These are phyloP conservation scores for Peromyscus maniculatus DNA, from an alignment of 2,113 vertebrate species.

Conservation along the genomic window DNA sequence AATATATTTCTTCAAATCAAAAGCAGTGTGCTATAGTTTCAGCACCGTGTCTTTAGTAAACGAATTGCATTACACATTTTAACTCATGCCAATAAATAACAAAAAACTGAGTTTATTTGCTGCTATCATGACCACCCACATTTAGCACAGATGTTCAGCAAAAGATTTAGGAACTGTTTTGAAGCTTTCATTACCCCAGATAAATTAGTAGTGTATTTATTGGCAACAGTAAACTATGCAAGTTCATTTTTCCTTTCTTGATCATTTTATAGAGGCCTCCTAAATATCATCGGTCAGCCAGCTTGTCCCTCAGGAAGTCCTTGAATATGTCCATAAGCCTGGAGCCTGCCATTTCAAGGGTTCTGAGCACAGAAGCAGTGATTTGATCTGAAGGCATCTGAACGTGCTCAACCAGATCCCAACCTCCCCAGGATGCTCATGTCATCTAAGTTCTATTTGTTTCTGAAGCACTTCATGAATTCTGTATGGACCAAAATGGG, in stretches of 20 bases:
- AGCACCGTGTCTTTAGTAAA: conserved; percentile 74
- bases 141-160: conserved; percentile 83
- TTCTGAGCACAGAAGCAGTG: conserved; percentile 26
- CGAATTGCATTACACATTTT: conserved; percentile 76
- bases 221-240: conserved; percentile 51
- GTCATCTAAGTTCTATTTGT: background rate
- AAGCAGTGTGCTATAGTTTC: conserved; percentile 62
- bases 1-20: conserved; percentile 64
- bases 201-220: conserved; percentile 76
- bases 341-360: background rate
- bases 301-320: conserved; percentile 19
- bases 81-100: conserved; percentile 77
- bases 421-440: background rate
- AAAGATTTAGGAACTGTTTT: conserved; percentile 81
- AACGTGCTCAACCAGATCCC: background rate
- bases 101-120: conserved; percentile 66
- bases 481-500: background rate
- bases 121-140: conserved; percentile 55
- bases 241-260: conserved; percentile 38
- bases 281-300: conserved; percentile 44
- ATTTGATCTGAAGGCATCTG: background rate
- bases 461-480: background rate
- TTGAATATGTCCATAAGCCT: background rate
- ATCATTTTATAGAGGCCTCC: conserved; percentile 54
- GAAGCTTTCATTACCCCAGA: conserved; percentile 58